Percentiles rank a stretch among this genome's conserved stretches.
Evolutionary conservation across 2,888 invertebrate genomes (phyloP).

Genomic region (Leptinotarsa peninsularis): DNA sequence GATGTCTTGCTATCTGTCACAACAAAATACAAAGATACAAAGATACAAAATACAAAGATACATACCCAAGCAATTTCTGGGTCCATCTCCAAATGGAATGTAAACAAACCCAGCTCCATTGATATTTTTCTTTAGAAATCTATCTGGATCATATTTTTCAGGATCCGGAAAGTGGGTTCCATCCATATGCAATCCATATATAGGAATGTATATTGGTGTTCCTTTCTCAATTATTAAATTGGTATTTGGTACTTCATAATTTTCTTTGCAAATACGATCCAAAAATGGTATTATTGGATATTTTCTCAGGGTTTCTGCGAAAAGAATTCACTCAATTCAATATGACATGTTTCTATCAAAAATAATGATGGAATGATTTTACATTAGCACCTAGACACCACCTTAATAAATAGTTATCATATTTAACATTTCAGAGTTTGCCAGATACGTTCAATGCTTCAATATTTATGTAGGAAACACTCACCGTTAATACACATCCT

Average conservation of each 20-base stretch:
- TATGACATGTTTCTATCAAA: background rate
- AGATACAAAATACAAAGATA: too few species aligned
- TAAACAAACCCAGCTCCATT: conserved; percentile 47
- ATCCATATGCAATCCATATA: conserved; percentile 33
- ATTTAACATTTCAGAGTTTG: too few species aligned
- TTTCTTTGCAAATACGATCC: conserved; percentile 47
- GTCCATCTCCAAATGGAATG: too few species aligned
- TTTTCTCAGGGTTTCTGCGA: conserved; percentile 39
- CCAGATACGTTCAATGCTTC: too few species aligned
- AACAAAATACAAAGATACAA: too few species aligned
- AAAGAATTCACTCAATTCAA: background rate
- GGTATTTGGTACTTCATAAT: conserved; percentile 55
- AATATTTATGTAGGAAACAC: background rate
- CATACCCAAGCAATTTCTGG: too few species aligned
- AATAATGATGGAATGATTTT: too few species aligned
- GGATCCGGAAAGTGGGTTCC: conserved; percentile 48
- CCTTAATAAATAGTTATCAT: too few species aligned
- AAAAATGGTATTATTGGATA: conserved; percentile 38
- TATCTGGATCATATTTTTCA: conserved; percentile 53
- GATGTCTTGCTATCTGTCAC: too few species aligned
- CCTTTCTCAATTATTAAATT: conserved; percentile 53
- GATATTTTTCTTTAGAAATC: conserved; percentile 49
- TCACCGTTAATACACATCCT: conserved; percentile 32
- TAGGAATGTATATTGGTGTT: conserved; percentile 26
- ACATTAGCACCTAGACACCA: too few species aligned